phyloP scores from a whole-genome alignment of 2,113 vertebrate species.

The Brachypodius melanocephalos region DNA sequence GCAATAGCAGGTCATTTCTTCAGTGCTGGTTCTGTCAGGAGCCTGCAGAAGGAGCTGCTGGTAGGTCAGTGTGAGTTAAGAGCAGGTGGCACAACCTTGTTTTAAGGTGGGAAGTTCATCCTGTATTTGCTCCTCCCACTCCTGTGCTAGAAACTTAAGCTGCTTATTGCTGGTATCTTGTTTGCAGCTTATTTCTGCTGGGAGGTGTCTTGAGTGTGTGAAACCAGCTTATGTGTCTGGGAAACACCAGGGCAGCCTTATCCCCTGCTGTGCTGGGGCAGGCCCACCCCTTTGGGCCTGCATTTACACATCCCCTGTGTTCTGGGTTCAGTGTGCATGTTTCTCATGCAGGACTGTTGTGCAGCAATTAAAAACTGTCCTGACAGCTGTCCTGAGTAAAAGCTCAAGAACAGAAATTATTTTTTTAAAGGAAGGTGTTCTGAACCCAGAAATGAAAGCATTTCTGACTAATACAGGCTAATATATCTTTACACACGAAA shows the following conservation, averaged over 20 bases:
- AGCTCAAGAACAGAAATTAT: neutral
- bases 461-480: neutral
- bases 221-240: neutral
- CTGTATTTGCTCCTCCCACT: neutral
- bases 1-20: neutral
- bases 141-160: slow-evolving; percentile 17
- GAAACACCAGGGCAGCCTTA: neutral
- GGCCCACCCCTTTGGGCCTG: neutral
- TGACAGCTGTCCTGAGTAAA: neutral
- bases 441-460: neutral
- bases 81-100: neutral
- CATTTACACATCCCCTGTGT: neutral
- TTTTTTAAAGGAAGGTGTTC: neutral
- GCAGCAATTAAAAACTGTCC: neutral
- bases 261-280: neutral
- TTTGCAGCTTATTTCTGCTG: slow-evolving; percentile 28
- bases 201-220: neutral
- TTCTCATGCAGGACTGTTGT: neutral
- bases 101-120: neutral
- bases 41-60: neutral
- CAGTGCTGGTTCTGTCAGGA: neutral
- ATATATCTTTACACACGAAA: no score
- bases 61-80: neutral
- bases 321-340: neutral
- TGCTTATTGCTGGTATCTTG: slow-evolving; percentile 28